A percentile compares a stretch with the other conserved stretches of the same genome.
phyloP scores from a whole-genome alignment of 2,113 vertebrate genomes.

The Bothrops jararaca region DNA sequence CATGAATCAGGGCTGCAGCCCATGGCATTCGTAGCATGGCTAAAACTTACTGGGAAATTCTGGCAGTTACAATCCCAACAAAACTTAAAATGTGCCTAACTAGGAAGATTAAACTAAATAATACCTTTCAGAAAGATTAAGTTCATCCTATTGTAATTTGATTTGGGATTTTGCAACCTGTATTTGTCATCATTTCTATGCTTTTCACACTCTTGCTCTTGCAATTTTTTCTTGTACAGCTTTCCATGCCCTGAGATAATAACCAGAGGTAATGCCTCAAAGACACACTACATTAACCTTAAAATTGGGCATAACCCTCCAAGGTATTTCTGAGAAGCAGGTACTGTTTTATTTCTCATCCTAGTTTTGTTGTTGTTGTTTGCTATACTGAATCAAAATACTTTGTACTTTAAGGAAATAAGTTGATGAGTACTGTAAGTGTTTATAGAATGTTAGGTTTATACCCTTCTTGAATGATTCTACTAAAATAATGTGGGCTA shows the following conservation, averaged over 20 bases:
- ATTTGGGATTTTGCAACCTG: background rate
- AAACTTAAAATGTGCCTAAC: background rate
- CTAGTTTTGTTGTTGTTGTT: background rate
- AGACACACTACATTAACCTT: background rate
- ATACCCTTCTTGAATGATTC: background rate
- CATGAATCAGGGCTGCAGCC: background rate
- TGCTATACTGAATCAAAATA: background rate
- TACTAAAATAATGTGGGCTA: background rate
- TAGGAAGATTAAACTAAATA: background rate
- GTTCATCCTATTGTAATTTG: background rate
- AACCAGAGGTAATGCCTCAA: background rate
- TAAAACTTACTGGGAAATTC: background rate
- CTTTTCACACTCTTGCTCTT: background rate
- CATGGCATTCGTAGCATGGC: background rate
- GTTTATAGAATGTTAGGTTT: background rate
- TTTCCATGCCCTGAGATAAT: background rate
- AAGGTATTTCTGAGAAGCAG: accelerated
- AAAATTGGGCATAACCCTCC: background rate
- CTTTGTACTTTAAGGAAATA: background rate
- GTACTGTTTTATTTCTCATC: background rate
- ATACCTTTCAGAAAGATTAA: accelerated
- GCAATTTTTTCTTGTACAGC: background rate
- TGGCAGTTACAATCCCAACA: background rate
- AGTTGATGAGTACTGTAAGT: background rate
- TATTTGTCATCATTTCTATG: background rate